phyloP scores from a whole-genome alignment of 2,888 invertebrate species.

The Erpobdella octoculata region DNA sequence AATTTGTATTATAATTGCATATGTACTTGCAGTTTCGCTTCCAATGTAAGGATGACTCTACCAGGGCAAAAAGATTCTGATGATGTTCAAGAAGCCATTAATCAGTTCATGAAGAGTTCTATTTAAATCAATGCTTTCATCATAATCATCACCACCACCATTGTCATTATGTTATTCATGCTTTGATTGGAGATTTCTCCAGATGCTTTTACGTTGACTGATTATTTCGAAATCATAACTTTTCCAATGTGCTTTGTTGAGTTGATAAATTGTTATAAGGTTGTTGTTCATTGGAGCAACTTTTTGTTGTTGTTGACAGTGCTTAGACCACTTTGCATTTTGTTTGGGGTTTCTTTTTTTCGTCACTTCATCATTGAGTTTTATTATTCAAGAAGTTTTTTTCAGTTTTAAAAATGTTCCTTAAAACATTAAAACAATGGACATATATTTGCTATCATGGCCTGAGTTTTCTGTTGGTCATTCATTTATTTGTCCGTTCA shows the following conservation, averaged over 20 bases:
- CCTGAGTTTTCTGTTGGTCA: neutral
- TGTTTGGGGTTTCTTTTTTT: no score
- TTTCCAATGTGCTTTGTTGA: no score
- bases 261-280: no score
- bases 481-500: neutral
- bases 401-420: no score
- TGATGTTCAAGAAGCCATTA: constrained; percentile 49
- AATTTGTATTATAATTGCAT: no score
- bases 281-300: no score
- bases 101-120: constrained; percentile 43
- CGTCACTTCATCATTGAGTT: no score
- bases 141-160: neutral
- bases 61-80: constrained; percentile 44
- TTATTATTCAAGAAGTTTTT: no score
- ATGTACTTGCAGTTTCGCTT: neutral
- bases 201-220: neutral
- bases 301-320: no score
- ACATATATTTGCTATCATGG: neutral
- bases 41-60: neutral
- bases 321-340: no score
- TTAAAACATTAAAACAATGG: neutral
- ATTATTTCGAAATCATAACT: neutral
- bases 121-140: neutral
- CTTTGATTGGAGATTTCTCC: neutral
- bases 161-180: neutral